phyloP scores from a whole-genome alignment of 2,888 invertebrate species.

The Enoplolaimus lenunculus region DNA sequence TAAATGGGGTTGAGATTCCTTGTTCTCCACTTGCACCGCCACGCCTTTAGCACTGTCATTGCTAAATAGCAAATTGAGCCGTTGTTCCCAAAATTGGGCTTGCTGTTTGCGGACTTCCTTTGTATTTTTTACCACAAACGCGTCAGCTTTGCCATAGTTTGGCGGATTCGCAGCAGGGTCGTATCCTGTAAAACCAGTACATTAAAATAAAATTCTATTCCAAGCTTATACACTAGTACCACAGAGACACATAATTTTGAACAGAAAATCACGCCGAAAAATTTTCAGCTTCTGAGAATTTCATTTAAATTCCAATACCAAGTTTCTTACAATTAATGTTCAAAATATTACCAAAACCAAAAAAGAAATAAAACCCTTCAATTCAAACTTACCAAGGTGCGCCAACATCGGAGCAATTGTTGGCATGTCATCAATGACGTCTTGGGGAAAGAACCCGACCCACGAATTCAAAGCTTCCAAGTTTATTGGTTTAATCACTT shows the following conservation, averaged over 20 bases:
- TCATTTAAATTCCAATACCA: no score
- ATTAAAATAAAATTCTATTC: no score
- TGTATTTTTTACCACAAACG: constrained; percentile 52
- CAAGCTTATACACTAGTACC: no score
- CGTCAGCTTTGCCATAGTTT: constrained; percentile 71
- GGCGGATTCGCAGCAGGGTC: constrained; percentile 93
- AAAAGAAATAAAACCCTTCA: no score
- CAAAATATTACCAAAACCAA: no score
- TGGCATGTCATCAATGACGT: constrained; percentile 59
- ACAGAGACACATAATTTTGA: no score
- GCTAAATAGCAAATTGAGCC: neutral
- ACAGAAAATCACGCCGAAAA: no score
- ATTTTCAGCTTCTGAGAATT: no score
- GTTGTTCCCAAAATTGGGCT: neutral
- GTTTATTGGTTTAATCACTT: constrained; percentile 95
- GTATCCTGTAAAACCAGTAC: constrained; percentile 55
- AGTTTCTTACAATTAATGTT: no score
- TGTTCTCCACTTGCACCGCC: no score
- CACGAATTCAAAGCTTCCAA: constrained; percentile 64
- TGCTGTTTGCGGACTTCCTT: constrained; percentile 28
- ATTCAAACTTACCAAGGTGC: constrained; percentile 42
- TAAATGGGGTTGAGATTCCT: no score
- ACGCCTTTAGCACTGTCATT: no score
- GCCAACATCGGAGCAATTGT: constrained; percentile 37
- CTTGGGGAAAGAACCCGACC: constrained; percentile 51